Base-by-base conservation (phyloP, 2,888 invertebrate genomes). In the Eristalinus sepulchralis region DNA sequence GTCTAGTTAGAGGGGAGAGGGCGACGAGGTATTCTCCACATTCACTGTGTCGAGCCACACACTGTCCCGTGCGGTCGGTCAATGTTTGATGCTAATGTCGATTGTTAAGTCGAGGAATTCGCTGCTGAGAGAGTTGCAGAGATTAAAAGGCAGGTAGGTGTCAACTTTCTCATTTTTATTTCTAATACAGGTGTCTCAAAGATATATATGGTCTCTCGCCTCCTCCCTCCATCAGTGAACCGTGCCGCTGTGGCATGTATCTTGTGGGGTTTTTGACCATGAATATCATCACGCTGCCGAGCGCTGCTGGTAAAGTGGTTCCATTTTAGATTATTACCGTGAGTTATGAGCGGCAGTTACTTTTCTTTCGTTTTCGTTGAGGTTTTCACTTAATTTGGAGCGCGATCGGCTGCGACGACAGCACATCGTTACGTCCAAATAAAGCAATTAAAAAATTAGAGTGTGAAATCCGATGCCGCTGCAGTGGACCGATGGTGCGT, bases 121-220 rank as follows among this genome's bases (percentile, higher is more conserved):
- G 77, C 53, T 70, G 76, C 59, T 67, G 39, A 53, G 24, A 78
- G 72, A 78, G 85, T 81, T 27, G 77, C 68, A 66, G 64, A 85
- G 73, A 70, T 81, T 77, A 77, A 71, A 76, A 67, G 73, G 73
- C 64, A 81, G 81, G 81, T 85, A 85, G 85, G 85, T 81, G 85
- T 85, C 85, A 85, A 85, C 85, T 85, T 85, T 85, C 85, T 85
- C 77, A 85, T 85, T 78, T 84, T 76, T 75, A 60, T 64, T 63
- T 31, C 6, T n/a, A 0, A 36, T 73, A 31, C 80, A 79, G 78
- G 78, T 79, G 78, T 79, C 71, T 79, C 22, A 10, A n/a, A 67
- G 84, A 84, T 84, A 72, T 67, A 80, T 76, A 57, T 71, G 20
- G 24, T 33, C 64, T 71, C 24, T 33, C 24, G n/a, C 53, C 27